phyloP scores from a whole-genome alignment of 2,113 vertebrate genomes.

The Progne subis region DNA sequence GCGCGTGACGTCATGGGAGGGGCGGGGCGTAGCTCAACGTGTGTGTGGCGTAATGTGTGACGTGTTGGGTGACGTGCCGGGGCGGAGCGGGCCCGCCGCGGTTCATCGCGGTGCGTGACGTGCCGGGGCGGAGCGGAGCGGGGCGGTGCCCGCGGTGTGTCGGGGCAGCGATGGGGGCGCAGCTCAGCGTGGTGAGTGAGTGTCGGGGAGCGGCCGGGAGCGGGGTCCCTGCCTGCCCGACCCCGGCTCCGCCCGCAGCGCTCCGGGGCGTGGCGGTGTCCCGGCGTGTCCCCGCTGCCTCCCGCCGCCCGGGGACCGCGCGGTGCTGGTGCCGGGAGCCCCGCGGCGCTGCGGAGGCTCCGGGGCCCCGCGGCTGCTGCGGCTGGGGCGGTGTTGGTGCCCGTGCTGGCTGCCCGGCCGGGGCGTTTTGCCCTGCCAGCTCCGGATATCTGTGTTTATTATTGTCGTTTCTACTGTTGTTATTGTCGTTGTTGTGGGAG shows the following conservation, averaged over 20 bases:
- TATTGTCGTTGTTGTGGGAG: not conserved
- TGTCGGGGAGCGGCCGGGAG: not conserved
- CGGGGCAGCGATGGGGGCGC: not conserved
- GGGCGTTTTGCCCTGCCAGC: not conserved
- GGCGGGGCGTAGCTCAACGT: not conserved
- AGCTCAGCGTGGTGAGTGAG: not conserved
- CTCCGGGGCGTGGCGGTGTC: not conserved
- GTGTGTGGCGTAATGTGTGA: too few relatives aligned
- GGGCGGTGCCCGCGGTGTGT: not conserved
- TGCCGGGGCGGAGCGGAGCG: not conserved
- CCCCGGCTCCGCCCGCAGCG: not conserved
- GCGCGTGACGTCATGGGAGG: not conserved
- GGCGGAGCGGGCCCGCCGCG: not conserved
- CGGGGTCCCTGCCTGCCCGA: not conserved
- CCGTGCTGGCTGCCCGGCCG: not conserved
- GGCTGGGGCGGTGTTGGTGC: not conserved
- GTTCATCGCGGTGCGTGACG: not conserved
- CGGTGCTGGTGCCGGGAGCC: not conserved
- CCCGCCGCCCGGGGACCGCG: too few relatives aligned
- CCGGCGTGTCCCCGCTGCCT: not conserved
- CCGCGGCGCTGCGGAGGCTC: not conserved
- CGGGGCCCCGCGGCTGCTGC: too few relatives aligned
- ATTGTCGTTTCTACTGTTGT: not conserved
- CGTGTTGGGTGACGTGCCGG: accelerated
- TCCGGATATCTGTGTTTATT: accelerated